Percentiles rank a stretch among this genome's conserved stretches.
Evolutionary conservation across 2,113 vertebrate genomes (phyloP).

Genomic region (Platysternon megacephalum): DNA sequence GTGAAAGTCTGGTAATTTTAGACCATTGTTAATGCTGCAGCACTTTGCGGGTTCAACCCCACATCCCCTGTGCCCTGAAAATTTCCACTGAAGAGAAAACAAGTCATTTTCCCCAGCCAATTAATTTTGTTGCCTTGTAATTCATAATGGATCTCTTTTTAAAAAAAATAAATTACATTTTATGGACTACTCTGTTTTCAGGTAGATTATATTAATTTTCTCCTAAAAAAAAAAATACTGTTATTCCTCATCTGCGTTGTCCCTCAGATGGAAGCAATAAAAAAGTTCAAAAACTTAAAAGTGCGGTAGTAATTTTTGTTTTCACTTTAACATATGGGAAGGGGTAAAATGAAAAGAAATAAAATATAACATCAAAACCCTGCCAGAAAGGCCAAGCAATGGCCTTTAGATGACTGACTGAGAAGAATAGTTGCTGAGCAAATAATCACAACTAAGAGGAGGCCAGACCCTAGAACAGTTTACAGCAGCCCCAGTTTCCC

Average conservation of each 20-base stretch:
- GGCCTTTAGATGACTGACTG: not conserved
- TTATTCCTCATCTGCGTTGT: not conserved
- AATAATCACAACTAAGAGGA: not conserved
- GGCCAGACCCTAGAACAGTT: not conserved
- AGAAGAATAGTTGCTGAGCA: not conserved
- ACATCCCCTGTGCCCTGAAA: not conserved
- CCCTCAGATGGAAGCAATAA: not conserved
- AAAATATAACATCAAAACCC: not conserved
- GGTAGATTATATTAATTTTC: not conserved
- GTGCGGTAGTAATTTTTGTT: too few relatives aligned
- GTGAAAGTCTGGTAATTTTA: conserved; percentile 29
- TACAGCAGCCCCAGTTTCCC: not conserved
- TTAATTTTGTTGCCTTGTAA: not conserved
- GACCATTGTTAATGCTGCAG: conserved; percentile 31
- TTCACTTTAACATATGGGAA: not conserved
- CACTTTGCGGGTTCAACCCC: not conserved
- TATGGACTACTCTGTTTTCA: conserved; percentile 33
- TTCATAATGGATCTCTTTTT: not conserved
- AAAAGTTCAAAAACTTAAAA: not conserved
- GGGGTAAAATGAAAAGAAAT: conserved; percentile 13
- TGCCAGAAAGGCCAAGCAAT: not conserved
- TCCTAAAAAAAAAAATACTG: not conserved
- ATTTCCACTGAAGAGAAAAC: conserved; percentile 22
- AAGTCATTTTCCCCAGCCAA: not conserved
- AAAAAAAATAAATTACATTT: not conserved